Percentiles rank a stretch among this genome's conserved stretches.
phyloP scores from a whole-genome alignment of 2,888 invertebrate species.

The Drosophila borborema region DNA sequence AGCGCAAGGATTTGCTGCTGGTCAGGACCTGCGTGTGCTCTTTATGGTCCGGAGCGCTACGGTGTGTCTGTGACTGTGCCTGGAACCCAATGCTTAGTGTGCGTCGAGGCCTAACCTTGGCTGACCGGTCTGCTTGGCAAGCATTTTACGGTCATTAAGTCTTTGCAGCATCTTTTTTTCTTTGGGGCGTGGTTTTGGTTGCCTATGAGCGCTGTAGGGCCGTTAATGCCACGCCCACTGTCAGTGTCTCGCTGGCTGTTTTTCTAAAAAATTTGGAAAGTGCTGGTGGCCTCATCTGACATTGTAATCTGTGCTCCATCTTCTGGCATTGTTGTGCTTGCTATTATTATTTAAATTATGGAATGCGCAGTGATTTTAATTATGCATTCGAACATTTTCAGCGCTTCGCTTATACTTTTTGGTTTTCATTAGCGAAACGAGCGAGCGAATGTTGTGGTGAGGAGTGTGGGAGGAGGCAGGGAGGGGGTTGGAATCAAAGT shows the following conservation, averaged over 20 bases:
- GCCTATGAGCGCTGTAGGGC: slow-evolving; percentile 38
- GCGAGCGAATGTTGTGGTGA: neutral
- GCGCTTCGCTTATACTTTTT: slow-evolving; percentile 18
- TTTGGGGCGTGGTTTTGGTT: slow-evolving; percentile 10
- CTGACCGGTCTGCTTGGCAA: slow-evolving; percentile 61
- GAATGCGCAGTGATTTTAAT: slow-evolving; percentile 68
- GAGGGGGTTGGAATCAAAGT: slow-evolving; percentile 1
- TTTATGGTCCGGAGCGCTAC: slow-evolving; percentile 12
- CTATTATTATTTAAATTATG: slow-evolving; percentile 70
- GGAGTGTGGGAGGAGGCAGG: no score
- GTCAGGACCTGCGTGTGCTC: slow-evolving; percentile 27
- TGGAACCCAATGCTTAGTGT: slow-evolving; percentile 24
- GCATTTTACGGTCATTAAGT: slow-evolving; percentile 77
- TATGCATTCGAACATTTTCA: slow-evolving; percentile 62
- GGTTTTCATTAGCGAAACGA: neutral
- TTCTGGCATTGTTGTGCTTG: slow-evolving; percentile 58
- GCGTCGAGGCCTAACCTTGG: slow-evolving; percentile 59
- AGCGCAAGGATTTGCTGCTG: slow-evolving; percentile 50
- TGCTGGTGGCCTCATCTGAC: slow-evolving; percentile 27
- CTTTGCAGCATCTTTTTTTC: slow-evolving; percentile 53
- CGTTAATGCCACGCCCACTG: slow-evolving; percentile 28
- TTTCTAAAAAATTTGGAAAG: slow-evolving; percentile 24
- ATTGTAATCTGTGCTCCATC: slow-evolving; percentile 52
- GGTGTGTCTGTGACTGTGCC: neutral
- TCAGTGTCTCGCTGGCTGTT: neutral